Conservation (phyloP, 2,888 invertebrate genomes). For the Cloeon dipterum region DNA sequence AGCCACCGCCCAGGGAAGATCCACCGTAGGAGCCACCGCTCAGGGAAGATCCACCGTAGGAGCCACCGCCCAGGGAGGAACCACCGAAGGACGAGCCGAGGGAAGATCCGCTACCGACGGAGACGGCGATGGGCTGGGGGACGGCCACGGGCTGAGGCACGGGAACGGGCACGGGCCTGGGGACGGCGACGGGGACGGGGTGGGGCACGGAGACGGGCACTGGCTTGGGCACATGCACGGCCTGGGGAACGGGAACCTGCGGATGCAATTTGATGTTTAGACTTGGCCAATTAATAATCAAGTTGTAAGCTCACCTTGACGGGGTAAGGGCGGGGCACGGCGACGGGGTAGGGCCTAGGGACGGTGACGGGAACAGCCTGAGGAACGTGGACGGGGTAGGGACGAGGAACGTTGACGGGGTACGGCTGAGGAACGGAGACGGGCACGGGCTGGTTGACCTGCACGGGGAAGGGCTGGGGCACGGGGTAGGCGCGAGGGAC, state of each 20-base stretch:
- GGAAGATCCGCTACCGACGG: no score
- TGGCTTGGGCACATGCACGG: constrained; percentile 16
- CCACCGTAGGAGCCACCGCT: background rate
- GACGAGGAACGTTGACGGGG: constrained; percentile 3
- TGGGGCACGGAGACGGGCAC: constrained; percentile 25
- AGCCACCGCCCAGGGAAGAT: background rate
- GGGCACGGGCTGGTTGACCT: constrained; percentile 3
- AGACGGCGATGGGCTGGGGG: constrained; percentile 26
- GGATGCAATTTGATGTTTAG: no score
- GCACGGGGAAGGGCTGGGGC: constrained; percentile 4
- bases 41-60: background rate
- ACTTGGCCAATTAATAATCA: no score
- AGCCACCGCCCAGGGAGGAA: no score
- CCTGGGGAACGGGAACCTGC: background rate
- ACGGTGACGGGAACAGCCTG: constrained; percentile 3
- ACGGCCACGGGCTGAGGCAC: constrained; percentile 28
- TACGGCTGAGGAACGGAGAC: constrained; percentile 1
- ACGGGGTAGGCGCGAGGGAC: constrained; percentile 2
- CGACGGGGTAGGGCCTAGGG: constrained; percentile 3
- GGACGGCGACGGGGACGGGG: constrained; percentile 28
- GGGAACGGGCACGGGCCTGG: constrained; percentile 27
- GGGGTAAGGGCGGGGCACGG: constrained; percentile 4
- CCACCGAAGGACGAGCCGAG: no score
- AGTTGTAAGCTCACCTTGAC: background rate
- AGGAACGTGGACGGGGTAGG: constrained; percentile 3